Conservation (phyloP, 1,140 invertebrate species). For the Neodiprion fabricii region DNA sequence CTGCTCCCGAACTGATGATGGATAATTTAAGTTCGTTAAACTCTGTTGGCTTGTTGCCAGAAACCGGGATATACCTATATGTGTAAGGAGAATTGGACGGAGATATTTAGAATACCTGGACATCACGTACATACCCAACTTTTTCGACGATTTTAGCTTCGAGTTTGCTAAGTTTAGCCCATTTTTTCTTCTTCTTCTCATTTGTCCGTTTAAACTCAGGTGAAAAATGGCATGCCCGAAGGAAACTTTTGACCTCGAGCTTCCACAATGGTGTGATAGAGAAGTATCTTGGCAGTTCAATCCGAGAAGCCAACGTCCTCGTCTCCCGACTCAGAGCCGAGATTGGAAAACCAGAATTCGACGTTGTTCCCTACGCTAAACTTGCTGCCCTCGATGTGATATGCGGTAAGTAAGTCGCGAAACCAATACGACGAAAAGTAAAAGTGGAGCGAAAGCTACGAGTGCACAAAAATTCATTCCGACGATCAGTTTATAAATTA, state of each 20-base stretch:
- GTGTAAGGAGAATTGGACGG: too few relatives aligned
- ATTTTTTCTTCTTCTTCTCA: too few relatives aligned
- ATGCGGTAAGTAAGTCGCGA: conserved; percentile 60
- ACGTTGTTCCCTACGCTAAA: conserved; percentile 66
- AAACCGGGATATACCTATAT: too few relatives aligned
- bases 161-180: too few relatives aligned
- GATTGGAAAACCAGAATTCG: conserved; percentile 67
- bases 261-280: conserved; percentile 81
- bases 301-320: conserved; percentile 59
- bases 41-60: too few relatives aligned
- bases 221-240: conserved; percentile 69
- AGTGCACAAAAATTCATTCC: conserved; percentile 4
- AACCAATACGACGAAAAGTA: too few relatives aligned
- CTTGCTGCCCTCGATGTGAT: conserved; percentile 76
- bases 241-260: conserved; percentile 78
- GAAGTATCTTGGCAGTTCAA: conserved; percentile 68
- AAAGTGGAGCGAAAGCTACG: not conserved
- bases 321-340: conserved; percentile 67
- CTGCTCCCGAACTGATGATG: too few relatives aligned
- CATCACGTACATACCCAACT: too few relatives aligned
- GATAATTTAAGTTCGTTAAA: too few relatives aligned
- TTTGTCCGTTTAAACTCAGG: conserved; percentile 52
- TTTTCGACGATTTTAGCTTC: too few relatives aligned
- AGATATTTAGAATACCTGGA: too few relatives aligned
- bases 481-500: conserved; percentile 10